Percentiles rank a stretch among this genome's conserved stretches.
Conservation (phyloP, 2,113 vertebrate genomes). For the Cathartes aura region DNA sequence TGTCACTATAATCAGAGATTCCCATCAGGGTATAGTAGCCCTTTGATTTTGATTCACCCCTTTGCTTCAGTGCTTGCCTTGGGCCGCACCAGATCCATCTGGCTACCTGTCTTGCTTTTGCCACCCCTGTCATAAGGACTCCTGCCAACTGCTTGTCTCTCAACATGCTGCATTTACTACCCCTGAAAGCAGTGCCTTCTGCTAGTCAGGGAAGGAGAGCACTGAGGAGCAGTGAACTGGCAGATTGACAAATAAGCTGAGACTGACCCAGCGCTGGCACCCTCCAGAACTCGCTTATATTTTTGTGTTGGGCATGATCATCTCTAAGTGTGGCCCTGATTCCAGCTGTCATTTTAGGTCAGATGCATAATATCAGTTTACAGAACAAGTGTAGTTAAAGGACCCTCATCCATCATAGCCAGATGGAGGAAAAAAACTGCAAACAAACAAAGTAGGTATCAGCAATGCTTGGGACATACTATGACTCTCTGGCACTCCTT, state of each 20-base stretch:
- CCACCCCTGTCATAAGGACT: conserved; percentile 50
- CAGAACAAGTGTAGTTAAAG: conserved; percentile 56
- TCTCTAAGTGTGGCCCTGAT: conserved; percentile 56
- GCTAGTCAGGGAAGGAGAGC: background rate
- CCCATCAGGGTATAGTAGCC: background rate
- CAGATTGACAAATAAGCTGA: conserved; percentile 72
- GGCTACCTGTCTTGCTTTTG: conserved; percentile 66
- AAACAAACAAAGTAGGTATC: conserved; percentile 20
- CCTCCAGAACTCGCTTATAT: conserved; percentile 60
- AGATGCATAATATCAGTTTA: conserved; percentile 59
- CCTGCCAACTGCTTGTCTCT: conserved; percentile 61
- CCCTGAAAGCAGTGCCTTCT: conserved; percentile 65
- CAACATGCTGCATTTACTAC: background rate
- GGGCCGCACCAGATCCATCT: conserved; percentile 39
- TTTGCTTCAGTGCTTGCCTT: conserved; percentile 51
- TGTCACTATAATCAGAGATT: conserved; percentile 1
- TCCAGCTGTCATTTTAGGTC: conserved; percentile 71
- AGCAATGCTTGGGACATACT: background rate
- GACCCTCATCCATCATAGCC: conserved; percentile 46
- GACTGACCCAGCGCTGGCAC: conserved; percentile 69
- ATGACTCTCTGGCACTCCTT: background rate
- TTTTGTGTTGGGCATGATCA: conserved; percentile 59
- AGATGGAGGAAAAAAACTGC: background rate
- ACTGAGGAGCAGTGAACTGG: conserved; percentile 61
- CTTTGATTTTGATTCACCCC: conserved; percentile 27